Evolutionary conservation across 1,140 invertebrate species (phyloP), one percentile per base, ranked within the genome.

Genomic region (Bombyx mori): DNA sequence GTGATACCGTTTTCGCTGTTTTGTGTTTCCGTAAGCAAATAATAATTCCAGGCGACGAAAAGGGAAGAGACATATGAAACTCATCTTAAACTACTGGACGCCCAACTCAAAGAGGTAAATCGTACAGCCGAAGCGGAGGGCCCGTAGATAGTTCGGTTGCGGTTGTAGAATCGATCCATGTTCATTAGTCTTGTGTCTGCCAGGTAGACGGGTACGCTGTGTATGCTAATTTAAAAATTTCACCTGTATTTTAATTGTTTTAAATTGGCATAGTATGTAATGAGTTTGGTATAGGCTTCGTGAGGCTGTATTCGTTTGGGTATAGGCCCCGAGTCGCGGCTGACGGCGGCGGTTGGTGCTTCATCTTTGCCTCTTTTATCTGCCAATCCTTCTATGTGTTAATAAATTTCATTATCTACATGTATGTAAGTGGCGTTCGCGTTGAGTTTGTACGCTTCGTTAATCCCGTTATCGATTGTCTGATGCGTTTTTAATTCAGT

Each of bases 51-150:
- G 97, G 96, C 97, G 75, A 97, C 95, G 79, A 95, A 98, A 90
- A 95, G 97, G 90, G 98, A 99, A 91, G 97, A 99, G 89, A 94
- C 94, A 68, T 98, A 96, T 89, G 96, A 97, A 86, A 92, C 93
- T 79, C 96, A 97, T 89, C 96, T 98, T 73, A 97, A 97, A 90
- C 91, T 95, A 79, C 91, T 98, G 85, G 94, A 96, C 84, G 92
- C 93, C 85, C 93, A 96, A 88, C 92, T 99, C 69, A 97, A 96
- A 93, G 96, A 98, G 95, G 96, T 97, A 95, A 91, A 77, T 64
- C 54, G 55, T 52, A 54, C 56, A 60, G 60, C 54, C 52, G 65
- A 26, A 57, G 58, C 70, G 62, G 66, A 68, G 56, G 54, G 51
- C 43, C 48, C 61, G 77, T 82, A 82, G 78, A 75, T 82, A 80